Evolutionary conservation across 2,888 invertebrate genomes (phyloP), one percentile per base, ranked within the genome.

Genomic region (Heliconius ethilla): DNA sequence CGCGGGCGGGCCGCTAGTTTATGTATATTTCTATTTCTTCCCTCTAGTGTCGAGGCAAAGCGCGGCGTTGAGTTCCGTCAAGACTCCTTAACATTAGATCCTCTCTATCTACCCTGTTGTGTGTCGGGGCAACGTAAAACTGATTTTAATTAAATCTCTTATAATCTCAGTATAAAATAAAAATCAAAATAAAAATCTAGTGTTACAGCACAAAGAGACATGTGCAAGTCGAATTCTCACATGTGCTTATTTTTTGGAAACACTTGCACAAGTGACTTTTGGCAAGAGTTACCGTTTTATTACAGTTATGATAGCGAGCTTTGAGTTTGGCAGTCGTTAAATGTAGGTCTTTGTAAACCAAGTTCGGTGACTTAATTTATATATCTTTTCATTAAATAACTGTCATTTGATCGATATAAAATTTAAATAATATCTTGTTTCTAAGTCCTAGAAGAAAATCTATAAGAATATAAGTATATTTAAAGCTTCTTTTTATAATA

Each of bases 261-360:
- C 72, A 72, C 59, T 72, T 72, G 59, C n/a, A 37, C 55, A 69
- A 69, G 69, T 69, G 3, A n/a, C 9, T 72, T 72, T 59, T 72
- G 59, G 59, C 59, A 59, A 59, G 55, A 37, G 33, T 10, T 15
- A 33, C 37, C 13, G 37, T 59, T 72, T 72, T 59, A 72, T 59
- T 59, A 59, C 33, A 55, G 33, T 59, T 55, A 72, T 13, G 27
- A 51, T 27, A n/a, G 70, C 15, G 5, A 33, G 70, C 33, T 55
- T 29, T 51, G 18, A 65, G 70, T 76, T 76, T 40, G 63, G 63
- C 70, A 40, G 18, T 65, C 22, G 27, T 65, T 29, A 70, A 70
- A 76, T 76, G 25, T 72, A 25, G 76, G 65, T 76, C 76, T 27
- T 72, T 37, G 37, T 59, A 65, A 72, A 65, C 55, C 29, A n/a